Percentiles rank a stretch among this genome's conserved stretches.
These are phyloP conservation scores for Panagrolaimus sp. DNA, from an alignment of 1,140 invertebrate genomes.

Conservation along the genomic window DNA sequence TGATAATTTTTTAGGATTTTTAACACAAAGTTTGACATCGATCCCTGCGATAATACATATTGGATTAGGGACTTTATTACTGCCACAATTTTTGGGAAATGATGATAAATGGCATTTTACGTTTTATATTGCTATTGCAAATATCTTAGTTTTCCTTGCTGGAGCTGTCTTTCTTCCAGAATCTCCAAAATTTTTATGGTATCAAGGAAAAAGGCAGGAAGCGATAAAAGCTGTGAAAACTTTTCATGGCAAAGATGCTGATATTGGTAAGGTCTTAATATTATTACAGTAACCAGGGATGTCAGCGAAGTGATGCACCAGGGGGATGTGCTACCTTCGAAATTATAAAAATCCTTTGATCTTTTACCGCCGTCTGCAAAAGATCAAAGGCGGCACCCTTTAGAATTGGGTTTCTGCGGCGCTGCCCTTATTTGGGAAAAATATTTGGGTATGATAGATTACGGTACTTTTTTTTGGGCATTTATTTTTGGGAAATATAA, in stretches of 20 bases:
- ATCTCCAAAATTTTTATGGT: not conserved
- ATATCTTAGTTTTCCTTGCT: not conserved
- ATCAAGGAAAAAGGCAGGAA: not conserved
- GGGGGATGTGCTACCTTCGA: no score
- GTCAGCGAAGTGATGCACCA: no score
- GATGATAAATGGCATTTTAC: not conserved
- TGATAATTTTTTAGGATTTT: not conserved
- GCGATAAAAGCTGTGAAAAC: not conserved
- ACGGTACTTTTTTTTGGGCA: no score
- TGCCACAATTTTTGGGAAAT: constrained; percentile 7
- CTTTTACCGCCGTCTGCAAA: no score
- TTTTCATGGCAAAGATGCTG: constrained; percentile 9
- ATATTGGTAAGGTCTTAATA: not conserved
- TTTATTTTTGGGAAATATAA: no score
- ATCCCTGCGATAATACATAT: not conserved
- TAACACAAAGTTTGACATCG: not conserved
- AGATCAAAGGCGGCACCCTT: no score
- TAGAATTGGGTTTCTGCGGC: no score
- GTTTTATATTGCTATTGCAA: not conserved
- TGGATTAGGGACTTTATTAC: not conserved
- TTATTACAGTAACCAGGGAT: no score
- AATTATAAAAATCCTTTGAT: no score
- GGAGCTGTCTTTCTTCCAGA: not conserved
- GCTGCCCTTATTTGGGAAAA: no score
- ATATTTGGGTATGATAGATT: no score